These are phyloP conservation scores for Carcina quercana DNA, from an alignment of 2,888 invertebrate species.

Conservation along the genomic window DNA sequence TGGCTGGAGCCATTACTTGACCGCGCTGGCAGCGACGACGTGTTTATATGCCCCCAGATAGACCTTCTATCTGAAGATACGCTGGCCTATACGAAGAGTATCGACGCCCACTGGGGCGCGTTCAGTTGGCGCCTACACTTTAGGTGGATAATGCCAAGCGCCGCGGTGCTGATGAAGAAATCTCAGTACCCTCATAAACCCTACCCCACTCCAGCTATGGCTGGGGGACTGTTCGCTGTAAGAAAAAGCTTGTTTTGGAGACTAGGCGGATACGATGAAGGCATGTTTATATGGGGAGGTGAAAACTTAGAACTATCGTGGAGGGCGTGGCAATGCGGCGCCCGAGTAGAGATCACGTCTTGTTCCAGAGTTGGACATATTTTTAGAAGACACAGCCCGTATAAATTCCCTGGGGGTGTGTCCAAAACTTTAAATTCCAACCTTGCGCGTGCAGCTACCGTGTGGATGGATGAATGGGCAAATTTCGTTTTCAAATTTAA, in stretches of 20 bases:
- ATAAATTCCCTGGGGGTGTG: constrained; percentile 95
- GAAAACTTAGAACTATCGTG: constrained; percentile 98
- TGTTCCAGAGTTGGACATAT: constrained; percentile 96
- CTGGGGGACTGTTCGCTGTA: constrained; percentile 95
- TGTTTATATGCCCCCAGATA: constrained; percentile 66
- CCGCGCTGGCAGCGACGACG: constrained; percentile 66
- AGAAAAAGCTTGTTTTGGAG: constrained; percentile 90
- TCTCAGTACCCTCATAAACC: constrained; percentile 78
- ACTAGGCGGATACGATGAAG: constrained; percentile 83
- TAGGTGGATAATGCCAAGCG: constrained; percentile 86
- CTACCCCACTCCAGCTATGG: constrained; percentile 92
- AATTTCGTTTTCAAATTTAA: constrained; percentile 93
- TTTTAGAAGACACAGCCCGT: constrained; percentile 94
- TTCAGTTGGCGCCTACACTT: constrained; percentile 99
- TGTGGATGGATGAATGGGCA: constrained; percentile 99
- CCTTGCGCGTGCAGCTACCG: constrained; percentile 92
- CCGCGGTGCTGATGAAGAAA: constrained; percentile 76
- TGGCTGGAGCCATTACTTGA: constrained; percentile 75
- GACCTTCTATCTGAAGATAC: constrained; percentile 93
- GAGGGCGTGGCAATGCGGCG: constrained; percentile 97
- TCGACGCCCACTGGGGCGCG: constrained; percentile 98
- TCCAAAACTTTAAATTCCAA: constrained; percentile 91
- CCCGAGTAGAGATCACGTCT: constrained; percentile 90
- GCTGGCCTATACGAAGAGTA: constrained; percentile 94
- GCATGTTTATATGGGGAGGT: constrained; percentile 96